phyloP scores from a whole-genome alignment of 2,113 vertebrate genomes.

The Notothenia coriiceps region DNA sequence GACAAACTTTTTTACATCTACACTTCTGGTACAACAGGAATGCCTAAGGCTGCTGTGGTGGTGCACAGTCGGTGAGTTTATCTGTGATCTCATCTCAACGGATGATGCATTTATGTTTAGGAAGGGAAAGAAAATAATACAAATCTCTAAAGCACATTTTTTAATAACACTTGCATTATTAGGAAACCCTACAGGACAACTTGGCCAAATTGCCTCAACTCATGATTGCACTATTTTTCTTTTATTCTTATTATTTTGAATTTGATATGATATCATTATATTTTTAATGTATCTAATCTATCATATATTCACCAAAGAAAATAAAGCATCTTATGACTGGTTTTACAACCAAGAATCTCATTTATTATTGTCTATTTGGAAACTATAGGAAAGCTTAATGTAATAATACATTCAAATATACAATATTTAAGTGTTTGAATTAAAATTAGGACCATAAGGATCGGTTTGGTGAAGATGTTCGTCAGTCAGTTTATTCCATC shows the following conservation, averaged over 20 bases:
- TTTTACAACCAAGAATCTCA: background rate
- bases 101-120: background rate
- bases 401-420: no score
- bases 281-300: no score
- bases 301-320: no score
- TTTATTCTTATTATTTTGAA: no score
- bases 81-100: background rate
- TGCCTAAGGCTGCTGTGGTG: constrained; percentile 92
- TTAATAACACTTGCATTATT: background rate
- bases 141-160: background rate
- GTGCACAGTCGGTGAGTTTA: constrained; percentile 90
- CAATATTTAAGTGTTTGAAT: background rate
- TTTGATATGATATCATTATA: background rate
- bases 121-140: background rate
- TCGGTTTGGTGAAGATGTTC: background rate
- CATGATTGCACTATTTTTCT: background rate
- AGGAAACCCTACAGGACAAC: background rate
- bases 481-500: background rate
- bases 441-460: background rate
- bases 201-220: background rate
- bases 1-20: constrained; percentile 93
- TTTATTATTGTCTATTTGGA: background rate
- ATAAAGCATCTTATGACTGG: no score
- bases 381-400: no score
- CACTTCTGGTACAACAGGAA: constrained; percentile 91